Conservation (phyloP, 1,140 invertebrate genomes). For the Nephotettix cincticeps region DNA sequence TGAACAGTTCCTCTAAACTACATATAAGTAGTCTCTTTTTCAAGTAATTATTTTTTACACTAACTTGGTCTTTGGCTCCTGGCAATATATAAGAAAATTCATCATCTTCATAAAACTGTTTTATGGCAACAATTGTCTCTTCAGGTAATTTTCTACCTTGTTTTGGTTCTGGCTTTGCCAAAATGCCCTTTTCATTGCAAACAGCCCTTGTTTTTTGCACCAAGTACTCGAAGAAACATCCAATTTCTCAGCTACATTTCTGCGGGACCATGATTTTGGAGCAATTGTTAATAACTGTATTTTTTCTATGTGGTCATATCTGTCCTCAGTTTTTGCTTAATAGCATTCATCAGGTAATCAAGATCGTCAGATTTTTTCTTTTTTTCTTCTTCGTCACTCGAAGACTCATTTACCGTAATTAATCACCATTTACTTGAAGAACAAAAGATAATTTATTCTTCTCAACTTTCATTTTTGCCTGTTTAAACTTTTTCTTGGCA, state of each 20-base stretch:
- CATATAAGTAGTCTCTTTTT: not conserved
- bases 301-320: not conserved
- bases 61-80: not conserved
- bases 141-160: too few species aligned
- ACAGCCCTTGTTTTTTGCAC: too few species aligned
- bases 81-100: slow-evolving; percentile 6
- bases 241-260: too few species aligned
- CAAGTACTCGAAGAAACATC: too few species aligned
- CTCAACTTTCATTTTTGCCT: not conserved
- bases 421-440: not conserved
- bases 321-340: not conserved
- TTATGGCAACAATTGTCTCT: not conserved
- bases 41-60: not conserved
- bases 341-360: not conserved
- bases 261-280: too few species aligned
- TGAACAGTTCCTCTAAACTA: not conserved
- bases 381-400: not conserved
- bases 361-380: not conserved
- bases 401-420: not conserved
- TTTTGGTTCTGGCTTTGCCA: too few species aligned
- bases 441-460: not conserved
- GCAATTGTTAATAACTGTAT: not conserved
- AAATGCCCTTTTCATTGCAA: too few species aligned
- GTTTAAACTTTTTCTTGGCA: not conserved
- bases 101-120: slow-evolving; percentile 7